Conservation (phyloP, 2,888 invertebrate species). For the Chelonus formosanus region DNA sequence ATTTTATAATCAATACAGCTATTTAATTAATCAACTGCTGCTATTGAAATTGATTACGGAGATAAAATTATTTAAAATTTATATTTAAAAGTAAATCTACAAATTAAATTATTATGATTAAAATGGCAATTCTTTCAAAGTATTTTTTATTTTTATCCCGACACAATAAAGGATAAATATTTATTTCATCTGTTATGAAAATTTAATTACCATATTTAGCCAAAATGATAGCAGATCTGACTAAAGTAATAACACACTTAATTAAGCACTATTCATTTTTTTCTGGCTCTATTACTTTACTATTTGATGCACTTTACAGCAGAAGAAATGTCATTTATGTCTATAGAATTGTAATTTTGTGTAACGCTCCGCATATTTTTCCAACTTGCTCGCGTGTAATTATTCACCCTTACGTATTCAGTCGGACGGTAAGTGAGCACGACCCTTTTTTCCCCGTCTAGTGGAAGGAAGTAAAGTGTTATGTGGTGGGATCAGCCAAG, state of each 20-base stretch:
- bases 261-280: constrained; percentile 6
- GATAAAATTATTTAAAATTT: no score
- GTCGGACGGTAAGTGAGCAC: constrained; percentile 17
- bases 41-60: no score
- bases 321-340: constrained; percentile 21
- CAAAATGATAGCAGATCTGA: no score
- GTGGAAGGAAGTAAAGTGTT: not conserved
- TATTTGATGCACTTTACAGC: constrained; percentile 36
- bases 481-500: not conserved
- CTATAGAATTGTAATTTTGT: constrained; percentile 30
- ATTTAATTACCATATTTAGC: no score
- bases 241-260: constrained; percentile 1
- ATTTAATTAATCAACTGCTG: no score
- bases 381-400: constrained; percentile 34
- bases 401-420: constrained; percentile 32
- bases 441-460: constrained; percentile 6
- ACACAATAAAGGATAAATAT: no score
- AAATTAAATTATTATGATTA: no score
- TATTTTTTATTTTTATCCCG: no score
- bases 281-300: constrained; percentile 5
- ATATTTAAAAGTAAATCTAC: no score
- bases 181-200: no score
- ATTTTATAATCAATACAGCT: no score
- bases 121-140: no score
- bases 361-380: constrained; percentile 30